phyloP scores from a whole-genome alignment of 1,140 invertebrate genomes.

The Branchinecta lindahli region DNA sequence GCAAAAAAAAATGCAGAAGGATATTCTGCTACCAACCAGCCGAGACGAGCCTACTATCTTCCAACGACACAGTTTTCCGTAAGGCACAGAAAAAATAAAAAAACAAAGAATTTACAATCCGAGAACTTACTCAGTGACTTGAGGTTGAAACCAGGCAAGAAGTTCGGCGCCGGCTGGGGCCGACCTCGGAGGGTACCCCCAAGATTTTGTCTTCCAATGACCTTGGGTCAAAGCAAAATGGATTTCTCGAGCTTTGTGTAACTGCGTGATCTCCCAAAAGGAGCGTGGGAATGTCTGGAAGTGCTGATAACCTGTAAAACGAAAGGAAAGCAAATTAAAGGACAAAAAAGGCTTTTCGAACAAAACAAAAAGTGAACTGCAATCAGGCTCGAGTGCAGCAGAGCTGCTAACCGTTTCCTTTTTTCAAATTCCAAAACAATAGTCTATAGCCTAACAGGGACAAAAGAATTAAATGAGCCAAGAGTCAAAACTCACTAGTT shows the following conservation, averaged over 20 bases:
- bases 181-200: slow-evolving; percentile 76
- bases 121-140: slow-evolving; percentile 33
- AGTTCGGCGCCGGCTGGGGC: slow-evolving; percentile 82
- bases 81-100: too few relatives aligned
- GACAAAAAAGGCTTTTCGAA: not conserved
- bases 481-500: too few relatives aligned
- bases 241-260: slow-evolving; percentile 71
- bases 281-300: slow-evolving; percentile 75
- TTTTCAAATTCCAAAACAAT: too few relatives aligned
- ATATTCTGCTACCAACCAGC: too few relatives aligned
- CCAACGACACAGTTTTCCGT: too few relatives aligned
- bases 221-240: slow-evolving; percentile 83
- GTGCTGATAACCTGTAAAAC: slow-evolving; percentile 37
- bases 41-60: too few relatives aligned
- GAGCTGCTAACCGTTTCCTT: too few relatives aligned
- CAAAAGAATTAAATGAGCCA: too few relatives aligned
- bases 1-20: too few relatives aligned
- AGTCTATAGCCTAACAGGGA: too few relatives aligned
- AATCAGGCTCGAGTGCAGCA: too few relatives aligned
- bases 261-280: slow-evolving; percentile 70
- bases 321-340: not conserved
- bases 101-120: too few relatives aligned
- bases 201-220: slow-evolving; percentile 75
- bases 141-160: slow-evolving; percentile 69
- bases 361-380: slow-evolving; percentile 12